Percentiles rank a stretch among this genome's conserved stretches.
phyloP scores from a whole-genome alignment of 2,113 vertebrate species.

The Tringa solitaria region DNA sequence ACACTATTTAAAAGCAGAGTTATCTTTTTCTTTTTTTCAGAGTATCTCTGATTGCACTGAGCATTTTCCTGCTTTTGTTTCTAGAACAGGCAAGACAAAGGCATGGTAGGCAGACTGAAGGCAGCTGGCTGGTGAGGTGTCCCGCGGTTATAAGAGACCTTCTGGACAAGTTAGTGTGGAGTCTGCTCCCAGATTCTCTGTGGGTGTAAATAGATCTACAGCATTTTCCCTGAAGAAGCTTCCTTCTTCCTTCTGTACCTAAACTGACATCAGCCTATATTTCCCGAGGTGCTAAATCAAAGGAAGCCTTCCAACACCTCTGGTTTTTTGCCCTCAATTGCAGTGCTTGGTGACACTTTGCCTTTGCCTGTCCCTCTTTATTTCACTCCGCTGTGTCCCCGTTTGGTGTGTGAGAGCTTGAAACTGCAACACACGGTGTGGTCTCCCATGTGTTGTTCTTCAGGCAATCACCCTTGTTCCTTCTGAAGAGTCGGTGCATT shows the following conservation, averaged over 20 bases:
- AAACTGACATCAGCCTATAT: neutral
- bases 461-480: neutral
- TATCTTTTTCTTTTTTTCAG: too few relatives aligned
- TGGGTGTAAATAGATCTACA: neutral
- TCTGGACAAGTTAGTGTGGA: neutral
- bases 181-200: neutral
- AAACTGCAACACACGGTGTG: neutral
- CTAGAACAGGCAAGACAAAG: neutral
- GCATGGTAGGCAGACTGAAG: neutral
- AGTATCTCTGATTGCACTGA: rapidly evolving
- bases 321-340: neutral
- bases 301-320: neutral
- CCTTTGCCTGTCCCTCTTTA: neutral
- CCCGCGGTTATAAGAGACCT: neutral
- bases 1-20: neutral
- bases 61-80: neutral
- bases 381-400: rapidly evolving
- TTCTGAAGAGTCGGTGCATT: neutral
- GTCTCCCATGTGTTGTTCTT: neutral
- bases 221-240: neutral
- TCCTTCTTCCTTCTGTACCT: neutral
- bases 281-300: neutral
- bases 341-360: rapidly evolving
- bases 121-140: neutral
- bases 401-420: neutral